Conservation (phyloP, 2,113 vertebrate species). For the Fulica atra region DNA sequence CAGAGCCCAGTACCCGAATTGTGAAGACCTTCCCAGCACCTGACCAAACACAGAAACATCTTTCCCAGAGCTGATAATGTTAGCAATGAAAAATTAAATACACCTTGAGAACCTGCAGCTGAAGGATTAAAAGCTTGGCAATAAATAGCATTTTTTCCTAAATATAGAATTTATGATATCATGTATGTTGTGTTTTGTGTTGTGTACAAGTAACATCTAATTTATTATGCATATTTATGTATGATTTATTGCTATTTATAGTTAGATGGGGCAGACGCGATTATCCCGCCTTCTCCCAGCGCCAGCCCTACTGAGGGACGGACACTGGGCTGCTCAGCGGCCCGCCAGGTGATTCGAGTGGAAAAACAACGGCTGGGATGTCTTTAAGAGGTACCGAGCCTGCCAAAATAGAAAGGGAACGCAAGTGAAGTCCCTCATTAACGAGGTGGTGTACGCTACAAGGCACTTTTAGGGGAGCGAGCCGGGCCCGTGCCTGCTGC, state of each 20-base stretch:
- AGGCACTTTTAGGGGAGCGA: background rate
- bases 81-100: background rate
- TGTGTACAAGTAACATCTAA: too few species aligned
- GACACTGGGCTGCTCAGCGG: accelerated
- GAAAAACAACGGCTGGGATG: accelerated
- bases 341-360: background rate
- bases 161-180: background rate
- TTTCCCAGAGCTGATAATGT: background rate
- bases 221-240: too few species aligned
- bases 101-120: background rate
- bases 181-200: too few species aligned
- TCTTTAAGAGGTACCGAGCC: background rate
- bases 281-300: background rate
- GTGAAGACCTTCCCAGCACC: background rate
- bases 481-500: background rate
- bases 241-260: too few species aligned
- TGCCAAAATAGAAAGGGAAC: background rate
- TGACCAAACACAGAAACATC: background rate
- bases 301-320: background rate
- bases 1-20: background rate
- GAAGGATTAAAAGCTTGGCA: background rate
- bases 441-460: background rate
- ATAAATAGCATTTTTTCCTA: background rate
- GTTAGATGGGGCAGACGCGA: accelerated
- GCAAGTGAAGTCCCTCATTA: background rate